Evolutionary conservation across 1,140 invertebrate genomes (phyloP).

Genomic region (Cherax quadricarinatus): DNA sequence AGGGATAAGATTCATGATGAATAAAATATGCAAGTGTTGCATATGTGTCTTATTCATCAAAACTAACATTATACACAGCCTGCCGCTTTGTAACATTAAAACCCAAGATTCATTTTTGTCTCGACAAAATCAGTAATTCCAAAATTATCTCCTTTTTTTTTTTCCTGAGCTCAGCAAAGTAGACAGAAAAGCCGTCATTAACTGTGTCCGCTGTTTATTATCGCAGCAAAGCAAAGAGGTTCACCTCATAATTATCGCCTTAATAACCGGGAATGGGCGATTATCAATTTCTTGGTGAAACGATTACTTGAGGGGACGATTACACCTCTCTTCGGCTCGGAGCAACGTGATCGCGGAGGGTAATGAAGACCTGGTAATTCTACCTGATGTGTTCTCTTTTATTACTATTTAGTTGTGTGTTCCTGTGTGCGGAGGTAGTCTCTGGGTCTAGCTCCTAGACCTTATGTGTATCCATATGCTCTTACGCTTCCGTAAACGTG

Average conservation of each 20-base stretch:
- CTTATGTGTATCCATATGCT: no score
- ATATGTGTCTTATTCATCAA: no score
- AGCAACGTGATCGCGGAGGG: neutral
- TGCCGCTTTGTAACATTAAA: no score
- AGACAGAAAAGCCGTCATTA: neutral
- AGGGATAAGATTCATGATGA: no score
- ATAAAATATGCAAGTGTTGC: no score
- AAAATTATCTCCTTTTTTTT: neutral
- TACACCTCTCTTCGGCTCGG: neutral
- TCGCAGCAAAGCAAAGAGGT: neutral
- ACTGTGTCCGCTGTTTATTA: neutral
- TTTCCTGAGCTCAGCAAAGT: neutral
- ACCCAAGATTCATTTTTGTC: neutral
- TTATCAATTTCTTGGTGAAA: neutral
- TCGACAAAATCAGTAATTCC: neutral
- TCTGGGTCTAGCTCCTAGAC: no score
- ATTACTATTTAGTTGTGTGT: no score
- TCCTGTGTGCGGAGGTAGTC: no score
- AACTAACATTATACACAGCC: no score
- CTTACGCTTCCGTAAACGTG: no score
- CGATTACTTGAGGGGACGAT: neutral
- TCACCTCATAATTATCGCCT: neutral
- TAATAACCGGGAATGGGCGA: neutral
- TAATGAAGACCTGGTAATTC: neutral
- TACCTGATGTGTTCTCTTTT: neutral